These are phyloP conservation scores for Takifugu rubripes DNA, from an alignment of 2,797 vertebrate species.

Conservation along the genomic window DNA sequence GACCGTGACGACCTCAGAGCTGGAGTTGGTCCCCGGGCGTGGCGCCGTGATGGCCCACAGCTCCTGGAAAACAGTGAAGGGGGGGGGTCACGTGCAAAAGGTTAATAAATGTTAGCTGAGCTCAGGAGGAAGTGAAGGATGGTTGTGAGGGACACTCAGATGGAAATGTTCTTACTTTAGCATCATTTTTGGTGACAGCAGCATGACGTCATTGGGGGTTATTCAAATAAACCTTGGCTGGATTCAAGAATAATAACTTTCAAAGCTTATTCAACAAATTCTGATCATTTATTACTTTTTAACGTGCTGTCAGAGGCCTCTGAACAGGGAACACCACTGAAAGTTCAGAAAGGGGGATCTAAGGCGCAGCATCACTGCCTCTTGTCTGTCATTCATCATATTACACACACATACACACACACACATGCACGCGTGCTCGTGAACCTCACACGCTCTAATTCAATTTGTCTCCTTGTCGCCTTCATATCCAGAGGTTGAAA, in stretches of 20 bases:
- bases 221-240: no score
- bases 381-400: constrained; percentile 20
- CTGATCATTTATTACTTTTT: no score
- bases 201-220: no score
- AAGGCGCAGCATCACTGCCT: constrained; percentile 1
- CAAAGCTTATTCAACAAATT: no score
- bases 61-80: constrained; percentile 48
- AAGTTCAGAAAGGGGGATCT: constrained; percentile 46
- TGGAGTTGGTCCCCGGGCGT: constrained; percentile 58
- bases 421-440: not conserved
- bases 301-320: not conserved
- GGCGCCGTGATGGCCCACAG: constrained; percentile 62
- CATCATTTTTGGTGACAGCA: no score
- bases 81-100: constrained; percentile 5
- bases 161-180: no score
- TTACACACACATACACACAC: constrained; percentile 1
- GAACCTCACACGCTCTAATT: constrained; percentile 45
- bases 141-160: no score
- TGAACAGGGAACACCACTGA: constrained; percentile 3
- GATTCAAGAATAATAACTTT: no score
- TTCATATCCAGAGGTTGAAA: constrained; percentile 65
- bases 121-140: no score
- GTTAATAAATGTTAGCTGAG: no score
- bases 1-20: constrained; percentile 38
- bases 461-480: constrained; percentile 61